These are phyloP conservation scores for Cephus sareptanus DNA, from an alignment of 2,888 invertebrate species.

Conservation along the genomic window DNA sequence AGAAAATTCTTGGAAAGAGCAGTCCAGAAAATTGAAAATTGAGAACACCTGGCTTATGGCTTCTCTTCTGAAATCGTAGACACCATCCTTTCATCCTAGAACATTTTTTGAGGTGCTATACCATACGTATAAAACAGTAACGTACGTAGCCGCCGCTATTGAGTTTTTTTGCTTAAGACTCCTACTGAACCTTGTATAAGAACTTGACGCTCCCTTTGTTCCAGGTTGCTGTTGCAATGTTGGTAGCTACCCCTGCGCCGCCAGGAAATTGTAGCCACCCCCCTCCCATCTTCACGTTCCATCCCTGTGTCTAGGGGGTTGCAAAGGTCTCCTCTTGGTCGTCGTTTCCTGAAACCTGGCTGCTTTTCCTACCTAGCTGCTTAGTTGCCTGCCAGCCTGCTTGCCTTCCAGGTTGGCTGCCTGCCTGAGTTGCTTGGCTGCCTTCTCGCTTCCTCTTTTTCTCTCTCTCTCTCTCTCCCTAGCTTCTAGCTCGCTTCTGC, in stretches of 20 bases:
- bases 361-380: neutral
- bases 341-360: neutral
- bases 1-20: neutral
- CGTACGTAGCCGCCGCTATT: neutral
- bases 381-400: neutral
- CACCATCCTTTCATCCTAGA: neutral
- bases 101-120: neutral
- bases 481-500: conserved; percentile 11
- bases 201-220: neutral
- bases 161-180: neutral
- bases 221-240: neutral
- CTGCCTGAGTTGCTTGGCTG: neutral
- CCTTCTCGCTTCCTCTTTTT: conserved; percentile 12
- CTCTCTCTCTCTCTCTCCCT: conserved; percentile 15
- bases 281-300: neutral
- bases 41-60: conserved; percentile 16
- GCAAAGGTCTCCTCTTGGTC: neutral
- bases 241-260: neutral
- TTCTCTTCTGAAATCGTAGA: neutral
- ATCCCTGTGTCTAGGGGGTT: neutral
- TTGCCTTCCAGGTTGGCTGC: neutral
- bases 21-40: conserved; percentile 7
- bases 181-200: neutral
- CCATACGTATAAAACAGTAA: neutral
- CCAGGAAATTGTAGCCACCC: neutral